A percentile compares a stretch with the other conserved stretches of the same genome.
Conservation (phyloP, 2,113 vertebrate genomes). For the Sinocyclocheilus anophthalmus region DNA sequence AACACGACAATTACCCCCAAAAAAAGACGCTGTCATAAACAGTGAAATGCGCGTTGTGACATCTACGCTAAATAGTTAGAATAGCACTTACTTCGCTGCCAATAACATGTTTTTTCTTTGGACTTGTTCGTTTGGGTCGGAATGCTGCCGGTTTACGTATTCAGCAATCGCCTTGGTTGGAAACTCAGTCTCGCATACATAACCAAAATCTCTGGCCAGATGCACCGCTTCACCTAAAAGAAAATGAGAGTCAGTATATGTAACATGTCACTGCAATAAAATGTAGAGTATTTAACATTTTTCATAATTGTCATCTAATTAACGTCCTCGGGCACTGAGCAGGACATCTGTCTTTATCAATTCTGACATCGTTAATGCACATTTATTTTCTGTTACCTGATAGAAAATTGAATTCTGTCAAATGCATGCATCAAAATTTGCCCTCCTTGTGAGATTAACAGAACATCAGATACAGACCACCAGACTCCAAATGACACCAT, state of each 20-base stretch:
- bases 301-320: conserved; percentile 67
- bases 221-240: conserved; percentile 95
- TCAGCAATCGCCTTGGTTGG: conserved; percentile 99
- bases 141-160: conserved; percentile 99
- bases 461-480: conserved; percentile 46
- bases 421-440: conserved; percentile 44
- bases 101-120: conserved; percentile 99
- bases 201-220: conserved; percentile 99
- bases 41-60: background rate
- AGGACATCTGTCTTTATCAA: conserved; percentile 50
- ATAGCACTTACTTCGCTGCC: conserved; percentile 96
- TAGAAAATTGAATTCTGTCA: conserved; percentile 51
- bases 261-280: conserved; percentile 69
- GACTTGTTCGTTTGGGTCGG: conserved; percentile 99
- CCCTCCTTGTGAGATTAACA: conserved; percentile 28
- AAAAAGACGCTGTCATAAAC: background rate
- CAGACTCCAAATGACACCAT: conserved; percentile 53
- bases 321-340: conserved; percentile 48
- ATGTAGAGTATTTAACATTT: conserved; percentile 67
- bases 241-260: conserved; percentile 57
- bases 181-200: conserved; percentile 99
- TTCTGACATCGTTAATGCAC: conserved; percentile 55
- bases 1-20: background rate
- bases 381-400: conserved; percentile 52
- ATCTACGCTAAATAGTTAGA: conserved; percentile 61